Evolutionary conservation across 92 coral and sea anemone genomes (phyloP), one percentile per base, ranked within the genome.

Genomic region (Desmophyllum pertusum): DNA sequence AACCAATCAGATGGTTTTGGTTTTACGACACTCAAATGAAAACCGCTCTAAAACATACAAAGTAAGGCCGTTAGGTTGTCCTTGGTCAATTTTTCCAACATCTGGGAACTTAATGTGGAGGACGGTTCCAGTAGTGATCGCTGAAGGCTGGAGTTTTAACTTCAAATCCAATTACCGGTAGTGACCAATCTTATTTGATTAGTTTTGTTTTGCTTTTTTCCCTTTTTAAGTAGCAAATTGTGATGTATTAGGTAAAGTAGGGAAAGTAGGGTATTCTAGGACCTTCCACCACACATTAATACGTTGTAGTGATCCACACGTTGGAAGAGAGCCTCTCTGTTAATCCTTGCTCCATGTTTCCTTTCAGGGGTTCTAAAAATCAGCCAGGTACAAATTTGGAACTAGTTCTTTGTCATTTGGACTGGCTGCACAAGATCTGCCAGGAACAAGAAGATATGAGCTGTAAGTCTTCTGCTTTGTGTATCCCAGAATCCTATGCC

Each of bases 371-470:
- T 70, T 72, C 92, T 40, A 95, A 96, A 70, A 87, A 73, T 76
- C 98, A 94, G 45, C 92, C 61, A 40, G 86, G 77, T 18, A 61
- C 95, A 66, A 88, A 94, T 46, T 84, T 96, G 86, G 98, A 96
- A 33, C 90, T 93, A 23, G 92, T 96, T n/a, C 90, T 96, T 39
- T 67, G 93, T 30, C 99, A 96, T 82, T 86, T 96, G 68, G 95
- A 96, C 81, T 94, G 99, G 94, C 88, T 96, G 37, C 90, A 94
- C 67, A 95, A 94, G 78, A 76, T 96, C 42, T 94, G 95, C 74
- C 99, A 96, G 69, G 95, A 94, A 55, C 99, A 96, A 75, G 98
- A 96, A 64, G 94, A 94, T 45, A 45, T 92, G 82, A 86, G 78
- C 62, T 95, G 96, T 93, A 88, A 90, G 96, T 88, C 17, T 15